Evolutionary conservation across 2,797 vertebrate genomes (phyloP), one percentile per base, ranked within the genome.

Genomic region (Scleropages formosus): DNA sequence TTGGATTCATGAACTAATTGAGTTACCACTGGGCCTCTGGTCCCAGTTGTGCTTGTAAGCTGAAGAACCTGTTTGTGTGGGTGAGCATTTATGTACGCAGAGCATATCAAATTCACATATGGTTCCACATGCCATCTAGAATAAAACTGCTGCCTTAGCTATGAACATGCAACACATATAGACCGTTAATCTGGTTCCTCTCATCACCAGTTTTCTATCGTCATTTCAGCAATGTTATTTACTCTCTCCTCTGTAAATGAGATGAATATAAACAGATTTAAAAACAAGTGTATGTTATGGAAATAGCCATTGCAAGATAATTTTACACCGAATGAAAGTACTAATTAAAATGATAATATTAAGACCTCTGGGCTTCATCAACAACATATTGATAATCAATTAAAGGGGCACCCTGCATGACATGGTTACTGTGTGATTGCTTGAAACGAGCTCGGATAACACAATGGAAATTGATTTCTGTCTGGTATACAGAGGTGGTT

Each of bases 291-390:
- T 46, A 13, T 24, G 24, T 13, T 11, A 10, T 26, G 6, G 56
- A 70, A 70, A 70, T 56, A 49, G 3, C 12, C 47, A 47, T 68
- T 70, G 68, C 49, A 49, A 31, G 20, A 56, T 12, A 26, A 12
- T 26, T 70, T 26, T 9, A 8, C 6, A 15, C 49, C 3, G 68
- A 26, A n/a, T 53, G 26, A 56, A 70, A 70, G 49, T 15, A 56
- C 49, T 56, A 56, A 70, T 75, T 66, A 62, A 49, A 46, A 62
- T 73, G 44, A 20, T 46, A 27, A 56, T 46, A 56, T 56, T 3
- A 46, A 70, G 68, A 70, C 68, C 68, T 24, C 13, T 70, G 20
- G 47, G 15, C 18, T 53, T 56, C 47, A 70, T 70, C 68, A 70
- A 49, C 20, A 46, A 26, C 49, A 8, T 70, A 70, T 70, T 49